Percentiles rank a stretch among this genome's conserved stretches.
phyloP scores from a whole-genome alignment of 2,888 invertebrate genomes.

The Cryptocheilus praepositus region DNA sequence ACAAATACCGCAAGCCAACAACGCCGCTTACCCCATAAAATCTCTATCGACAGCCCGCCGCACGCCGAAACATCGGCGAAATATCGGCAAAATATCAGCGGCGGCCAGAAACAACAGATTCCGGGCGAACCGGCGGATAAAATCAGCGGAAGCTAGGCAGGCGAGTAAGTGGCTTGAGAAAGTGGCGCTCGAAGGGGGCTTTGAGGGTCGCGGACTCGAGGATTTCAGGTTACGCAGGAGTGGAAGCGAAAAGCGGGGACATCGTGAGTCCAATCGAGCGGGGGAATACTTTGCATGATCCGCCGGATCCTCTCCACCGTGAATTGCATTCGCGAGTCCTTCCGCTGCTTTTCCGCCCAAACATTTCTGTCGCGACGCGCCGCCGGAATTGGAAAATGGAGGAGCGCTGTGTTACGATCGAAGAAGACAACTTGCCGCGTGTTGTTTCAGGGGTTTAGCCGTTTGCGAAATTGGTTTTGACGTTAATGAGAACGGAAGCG shows the following conservation, averaged over 20 bases:
- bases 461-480: too few species aligned
- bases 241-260: constrained; percentile 1
- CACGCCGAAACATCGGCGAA: too few species aligned
- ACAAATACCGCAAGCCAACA: too few species aligned
- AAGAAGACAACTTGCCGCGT: too few species aligned
- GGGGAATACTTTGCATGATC: constrained; percentile 29
- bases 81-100: too few species aligned
- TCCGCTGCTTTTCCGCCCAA: constrained; percentile 14
- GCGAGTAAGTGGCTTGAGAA: constrained; percentile 1
- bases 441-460: too few species aligned
- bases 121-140: neutral
- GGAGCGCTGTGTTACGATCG: neutral
- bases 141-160: constrained; percentile 17
- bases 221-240: constrained; percentile 21
- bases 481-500: too few species aligned
- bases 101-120: neutral
- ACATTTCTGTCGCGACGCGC: constrained; percentile 11
- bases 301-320: constrained; percentile 22
- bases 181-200: constrained; percentile 3
- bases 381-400: neutral
- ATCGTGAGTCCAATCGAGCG: constrained; percentile 27
- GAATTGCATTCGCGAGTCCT: constrained; percentile 13
- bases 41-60: too few species aligned
- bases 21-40: too few species aligned
- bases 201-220: constrained; percentile 12